Evolutionary conservation across 2,113 vertebrate species (phyloP).

Genomic region (Lonchura striata): DNA sequence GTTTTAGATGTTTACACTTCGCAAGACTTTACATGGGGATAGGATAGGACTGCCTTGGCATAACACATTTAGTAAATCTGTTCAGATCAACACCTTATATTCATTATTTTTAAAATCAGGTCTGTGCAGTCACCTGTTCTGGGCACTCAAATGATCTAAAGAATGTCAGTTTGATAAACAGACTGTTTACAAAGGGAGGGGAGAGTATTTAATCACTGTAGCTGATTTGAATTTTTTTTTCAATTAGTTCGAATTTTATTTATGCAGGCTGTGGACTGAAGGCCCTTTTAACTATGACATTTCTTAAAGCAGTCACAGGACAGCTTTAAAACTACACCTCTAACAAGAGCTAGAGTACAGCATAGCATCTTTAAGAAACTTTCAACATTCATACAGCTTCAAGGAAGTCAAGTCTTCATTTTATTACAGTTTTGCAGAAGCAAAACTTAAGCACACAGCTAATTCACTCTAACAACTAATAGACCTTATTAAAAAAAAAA

Average conservation of each 20-base stretch:
- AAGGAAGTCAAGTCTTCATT: accelerated
- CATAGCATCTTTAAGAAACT: not conserved
- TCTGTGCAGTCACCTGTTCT: not conserved
- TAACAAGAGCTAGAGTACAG: not conserved
- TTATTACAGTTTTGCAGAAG: not conserved
- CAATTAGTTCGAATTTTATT: not conserved
- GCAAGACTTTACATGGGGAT: not conserved
- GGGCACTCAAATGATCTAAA: not conserved
- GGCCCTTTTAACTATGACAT: accelerated
- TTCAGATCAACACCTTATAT: not conserved
- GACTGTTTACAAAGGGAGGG: not conserved
- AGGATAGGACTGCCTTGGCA: not conserved
- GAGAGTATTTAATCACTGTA: not conserved
- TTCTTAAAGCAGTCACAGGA: not conserved
- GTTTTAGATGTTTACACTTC: not conserved
- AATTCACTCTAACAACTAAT: not conserved
- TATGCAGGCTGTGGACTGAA: not conserved
- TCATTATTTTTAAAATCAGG: not conserved
- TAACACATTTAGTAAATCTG: not conserved
- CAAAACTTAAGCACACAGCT: not conserved
- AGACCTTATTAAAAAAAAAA: no score
- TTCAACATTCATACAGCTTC: not conserved
- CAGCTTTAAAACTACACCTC: not conserved
- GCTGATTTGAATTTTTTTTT: not conserved
- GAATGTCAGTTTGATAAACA: not conserved